These are phyloP conservation scores for Rhynchonycteris naso DNA, from an alignment of 2,797 vertebrate genomes.

Conservation along the genomic window DNA sequence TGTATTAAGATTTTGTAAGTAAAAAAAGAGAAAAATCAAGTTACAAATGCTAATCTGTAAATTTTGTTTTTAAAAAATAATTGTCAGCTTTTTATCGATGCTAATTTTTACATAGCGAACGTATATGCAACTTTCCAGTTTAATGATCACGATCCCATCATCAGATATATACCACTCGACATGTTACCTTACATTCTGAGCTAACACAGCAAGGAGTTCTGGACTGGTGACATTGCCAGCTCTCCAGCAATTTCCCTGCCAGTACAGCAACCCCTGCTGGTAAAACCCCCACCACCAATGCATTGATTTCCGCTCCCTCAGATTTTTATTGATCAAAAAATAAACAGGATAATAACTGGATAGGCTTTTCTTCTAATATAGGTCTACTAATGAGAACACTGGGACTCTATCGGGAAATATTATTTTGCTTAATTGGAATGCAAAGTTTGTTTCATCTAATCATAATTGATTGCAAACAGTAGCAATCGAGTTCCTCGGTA, in stretches of 20 bases:
- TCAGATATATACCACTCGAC: neutral
- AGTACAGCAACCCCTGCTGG: neutral
- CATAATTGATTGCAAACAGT: neutral
- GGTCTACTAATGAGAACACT: neutral
- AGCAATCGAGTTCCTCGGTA: neutral
- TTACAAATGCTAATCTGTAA: neutral
- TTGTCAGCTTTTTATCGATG: neutral
- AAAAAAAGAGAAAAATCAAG: conserved; percentile 43
- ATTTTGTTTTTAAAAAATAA: neutral
- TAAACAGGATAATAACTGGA: neutral
- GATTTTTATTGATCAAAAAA: neutral
- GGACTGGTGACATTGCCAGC: neutral
- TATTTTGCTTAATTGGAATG: neutral
- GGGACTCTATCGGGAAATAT: neutral
- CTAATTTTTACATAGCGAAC: neutral
- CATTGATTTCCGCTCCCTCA: neutral
- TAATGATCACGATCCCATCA: neutral
- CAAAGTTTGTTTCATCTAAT: neutral
- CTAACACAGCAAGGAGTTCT: neutral
- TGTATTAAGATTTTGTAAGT: conserved; percentile 66
- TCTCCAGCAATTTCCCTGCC: neutral
- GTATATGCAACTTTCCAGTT: neutral
- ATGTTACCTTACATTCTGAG: neutral
- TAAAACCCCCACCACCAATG: neutral
- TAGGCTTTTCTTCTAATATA: neutral